A percentile compares a stretch with the other conserved stretches of the same genome.
Conservation (phyloP, 2,888 invertebrate species). For the Rhyacophila evoluta region DNA sequence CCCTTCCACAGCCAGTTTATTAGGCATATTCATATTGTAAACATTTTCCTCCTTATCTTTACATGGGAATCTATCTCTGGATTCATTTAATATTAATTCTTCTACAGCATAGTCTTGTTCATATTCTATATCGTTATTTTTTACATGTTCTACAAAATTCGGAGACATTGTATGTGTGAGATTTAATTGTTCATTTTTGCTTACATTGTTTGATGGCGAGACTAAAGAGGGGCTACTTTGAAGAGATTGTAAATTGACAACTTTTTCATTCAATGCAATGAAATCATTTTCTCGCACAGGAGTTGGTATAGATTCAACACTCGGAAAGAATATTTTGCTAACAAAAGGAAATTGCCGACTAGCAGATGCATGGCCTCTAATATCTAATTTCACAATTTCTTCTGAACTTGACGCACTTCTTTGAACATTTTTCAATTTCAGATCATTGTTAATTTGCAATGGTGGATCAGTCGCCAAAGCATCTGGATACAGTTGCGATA, state of each 20-base stretch:
- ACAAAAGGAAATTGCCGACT: slow-evolving; percentile 57
- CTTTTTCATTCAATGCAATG: slow-evolving; percentile 45
- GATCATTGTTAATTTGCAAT: slow-evolving; percentile 35
- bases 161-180: neutral
- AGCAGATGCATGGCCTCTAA: slow-evolving; percentile 64
- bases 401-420: slow-evolving; percentile 59
- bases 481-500: slow-evolving; percentile 36
- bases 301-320: slow-evolving; percentile 37
- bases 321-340: slow-evolving; percentile 57
- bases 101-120: slow-evolving; percentile 57
- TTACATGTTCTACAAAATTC: slow-evolving; percentile 42
- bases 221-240: neutral
- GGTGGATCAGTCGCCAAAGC: slow-evolving; percentile 43
- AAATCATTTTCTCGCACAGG: slow-evolving; percentile 41
- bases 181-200: neutral
- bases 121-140: slow-evolving; percentile 60
- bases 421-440: neutral
- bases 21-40: slow-evolving; percentile 29
- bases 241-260: slow-evolving; percentile 38
- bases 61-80: slow-evolving; percentile 57
- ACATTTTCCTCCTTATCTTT: slow-evolving; percentile 57
- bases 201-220: neutral
- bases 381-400: slow-evolving; percentile 68
- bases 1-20: slow-evolving; percentile 39
- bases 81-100: slow-evolving; percentile 62